Evolutionary conservation across 2,888 invertebrate genomes (phyloP), one percentile per base, ranked within the genome.

Genomic region (Melangyna quadrimaculata): DNA sequence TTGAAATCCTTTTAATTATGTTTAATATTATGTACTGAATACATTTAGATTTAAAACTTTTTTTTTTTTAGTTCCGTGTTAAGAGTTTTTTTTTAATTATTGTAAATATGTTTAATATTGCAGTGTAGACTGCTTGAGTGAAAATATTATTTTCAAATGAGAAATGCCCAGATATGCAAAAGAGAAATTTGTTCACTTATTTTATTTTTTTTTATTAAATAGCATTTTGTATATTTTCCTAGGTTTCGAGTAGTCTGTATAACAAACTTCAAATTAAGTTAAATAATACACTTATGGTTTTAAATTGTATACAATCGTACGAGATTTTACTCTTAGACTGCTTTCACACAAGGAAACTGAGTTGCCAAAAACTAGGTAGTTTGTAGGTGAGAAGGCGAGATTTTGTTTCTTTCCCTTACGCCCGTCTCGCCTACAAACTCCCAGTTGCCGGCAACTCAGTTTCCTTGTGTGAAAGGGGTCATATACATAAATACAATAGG

Each of bases 151-250:
- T 77, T 81, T 81, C 70, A 55, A 77, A 72, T 22, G 24, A 77
- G 77, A 81, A 77, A 40, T 65, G 43, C 65, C 77, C 81, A 81
- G 81, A 81, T 81, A 81, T 83, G 78, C 72, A 51, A 53, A 9
- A 70, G 45, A 73, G 24, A 77, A 82, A 72, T 48, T 9, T 37
- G n/a, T 65, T 37, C 0, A 22, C 14, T 22, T 14, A 0, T 40
- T 24, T 37, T 35, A 5, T 9, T 27, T 1, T n/a, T 40, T 40
- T 1, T 19, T 35, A 14, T 19, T 27, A 10, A 24, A 61, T 37
- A 19, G 10, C 8, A n/a, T 9, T 9, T 35, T 40, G 27, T 17
- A 37, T 27, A n/a, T 43, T 29, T 27, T 43, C 10, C 0, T 14
- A 63, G 17, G 61, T 4, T 45, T 45, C 12, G 29, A 29, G 14